Evolutionary conservation across 2,797 vertebrate genomes (phyloP).

Genomic region (Hipposideros larvatus): DNA sequence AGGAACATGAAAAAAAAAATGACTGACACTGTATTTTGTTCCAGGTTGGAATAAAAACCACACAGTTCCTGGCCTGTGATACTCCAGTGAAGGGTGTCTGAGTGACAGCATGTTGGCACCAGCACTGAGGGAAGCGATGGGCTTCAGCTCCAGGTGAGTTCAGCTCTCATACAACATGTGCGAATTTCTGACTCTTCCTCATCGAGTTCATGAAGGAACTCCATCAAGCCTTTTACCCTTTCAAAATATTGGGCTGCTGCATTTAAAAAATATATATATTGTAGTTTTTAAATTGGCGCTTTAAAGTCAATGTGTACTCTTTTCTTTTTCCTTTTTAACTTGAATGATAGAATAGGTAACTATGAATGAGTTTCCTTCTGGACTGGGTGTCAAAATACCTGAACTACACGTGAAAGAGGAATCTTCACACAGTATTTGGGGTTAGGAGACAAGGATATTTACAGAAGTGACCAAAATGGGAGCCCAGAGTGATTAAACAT

Average conservation of each 20-base stretch:
- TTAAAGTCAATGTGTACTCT: not conserved
- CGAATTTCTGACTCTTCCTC: not conserved
- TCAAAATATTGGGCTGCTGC: not conserved
- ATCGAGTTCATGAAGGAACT: not conserved
- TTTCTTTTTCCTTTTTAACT: not conserved
- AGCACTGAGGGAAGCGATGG: conserved; percentile 86
- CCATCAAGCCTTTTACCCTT: not conserved
- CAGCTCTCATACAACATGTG: not conserved
- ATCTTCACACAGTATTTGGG: not conserved
- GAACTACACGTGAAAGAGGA: not conserved
- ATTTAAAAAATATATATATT: not conserved
- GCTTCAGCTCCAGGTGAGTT: conserved; percentile 93
- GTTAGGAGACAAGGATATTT: rapidly evolving
- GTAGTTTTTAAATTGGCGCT: not conserved
- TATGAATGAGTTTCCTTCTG: not conserved
- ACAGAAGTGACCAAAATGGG: not conserved
- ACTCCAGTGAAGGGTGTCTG: conserved; percentile 78
- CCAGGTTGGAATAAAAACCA: conserved; percentile 87
- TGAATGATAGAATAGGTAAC: not conserved
- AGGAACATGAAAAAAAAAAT: conserved; percentile 58
- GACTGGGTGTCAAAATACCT: not conserved
- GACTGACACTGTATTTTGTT: conserved; percentile 79
- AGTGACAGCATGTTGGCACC: conserved; percentile 92
- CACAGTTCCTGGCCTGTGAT: conserved; percentile 78
- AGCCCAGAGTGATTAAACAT: not conserved